A percentile compares a stretch with the other conserved stretches of the same genome.
Conservation (phyloP, 2,113 vertebrate genomes). For the Bubo scandiacus region DNA sequence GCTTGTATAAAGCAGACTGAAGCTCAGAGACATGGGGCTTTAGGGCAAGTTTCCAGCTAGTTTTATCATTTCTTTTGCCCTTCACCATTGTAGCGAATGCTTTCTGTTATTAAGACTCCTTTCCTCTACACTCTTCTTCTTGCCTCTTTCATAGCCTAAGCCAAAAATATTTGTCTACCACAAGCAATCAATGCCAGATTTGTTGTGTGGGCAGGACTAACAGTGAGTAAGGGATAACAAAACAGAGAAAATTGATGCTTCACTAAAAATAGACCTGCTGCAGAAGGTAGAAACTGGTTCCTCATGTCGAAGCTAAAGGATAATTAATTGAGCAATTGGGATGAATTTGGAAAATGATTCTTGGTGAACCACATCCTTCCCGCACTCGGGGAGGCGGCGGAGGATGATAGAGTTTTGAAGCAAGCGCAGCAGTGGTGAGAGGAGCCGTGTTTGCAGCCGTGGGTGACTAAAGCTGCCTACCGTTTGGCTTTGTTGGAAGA, state of each 20-base stretch:
- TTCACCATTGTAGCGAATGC: background rate
- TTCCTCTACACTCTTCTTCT: background rate
- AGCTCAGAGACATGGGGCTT: background rate
- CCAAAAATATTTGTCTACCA: constrained; percentile 31
- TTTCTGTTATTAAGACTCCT: background rate
- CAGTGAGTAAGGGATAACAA: constrained; percentile 22
- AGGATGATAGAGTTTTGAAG: background rate
- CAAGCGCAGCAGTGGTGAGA: background rate
- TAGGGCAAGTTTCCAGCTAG: background rate
- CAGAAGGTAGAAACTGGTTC: constrained; percentile 63
- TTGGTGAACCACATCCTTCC: constrained; percentile 73
- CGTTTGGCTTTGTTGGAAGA: background rate
- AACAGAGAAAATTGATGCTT: constrained; percentile 29
- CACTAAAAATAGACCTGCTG: constrained; percentile 57
- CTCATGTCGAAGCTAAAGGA: constrained; percentile 43
- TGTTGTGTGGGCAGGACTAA: constrained; percentile 45
- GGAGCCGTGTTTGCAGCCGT: background rate
- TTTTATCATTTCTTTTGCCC: background rate
- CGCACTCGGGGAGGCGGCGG: background rate
- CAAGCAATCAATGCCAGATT: constrained; percentile 54
- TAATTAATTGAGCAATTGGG: constrained; percentile 68
- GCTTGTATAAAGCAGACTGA: background rate
- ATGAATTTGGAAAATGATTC: constrained; percentile 48
- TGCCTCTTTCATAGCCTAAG: background rate
- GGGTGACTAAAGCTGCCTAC: background rate